Evolutionary conservation across 2,113 vertebrate species (phyloP).

Genomic region (Vireo altiloquus): DNA sequence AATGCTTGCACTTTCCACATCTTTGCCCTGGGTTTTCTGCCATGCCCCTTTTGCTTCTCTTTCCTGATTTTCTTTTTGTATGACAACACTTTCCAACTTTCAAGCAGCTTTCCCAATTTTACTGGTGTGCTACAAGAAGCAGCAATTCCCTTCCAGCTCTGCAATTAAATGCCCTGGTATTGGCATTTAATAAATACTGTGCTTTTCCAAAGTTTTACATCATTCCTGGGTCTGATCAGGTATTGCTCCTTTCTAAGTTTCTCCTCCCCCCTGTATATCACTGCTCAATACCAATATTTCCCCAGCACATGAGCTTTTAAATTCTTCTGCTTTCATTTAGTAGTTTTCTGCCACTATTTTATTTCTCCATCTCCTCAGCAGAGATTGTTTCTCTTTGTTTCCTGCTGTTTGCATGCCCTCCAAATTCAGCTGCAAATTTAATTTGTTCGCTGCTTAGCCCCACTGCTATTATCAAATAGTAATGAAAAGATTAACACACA

Average conservation of each 20-base stretch:
- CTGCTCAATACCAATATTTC: background rate
- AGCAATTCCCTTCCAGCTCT: background rate
- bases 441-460: conserved; percentile 33
- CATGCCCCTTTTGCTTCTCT: background rate
- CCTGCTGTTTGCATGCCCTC: background rate
- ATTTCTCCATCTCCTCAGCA: background rate
- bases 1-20: background rate
- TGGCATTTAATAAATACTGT: background rate
- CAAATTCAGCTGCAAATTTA: conserved; percentile 33
- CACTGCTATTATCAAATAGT: background rate
- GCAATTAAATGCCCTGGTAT: background rate
- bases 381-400: conserved; percentile 24
- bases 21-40: background rate
- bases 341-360: conserved; percentile 45
- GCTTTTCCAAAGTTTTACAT: background rate
- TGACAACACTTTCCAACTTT: background rate
- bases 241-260: background rate
- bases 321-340: background rate
- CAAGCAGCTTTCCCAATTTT: background rate
- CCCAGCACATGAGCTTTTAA: background rate
- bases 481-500: conserved; percentile 32
- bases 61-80: background rate
- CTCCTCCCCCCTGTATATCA: background rate
- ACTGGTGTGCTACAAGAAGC: background rate
- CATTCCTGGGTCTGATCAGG: background rate